Percentiles rank a stretch among this genome's conserved stretches.
Conservation (phyloP, 2,797 vertebrate genomes). For the Gadopsis marmoratus region DNA sequence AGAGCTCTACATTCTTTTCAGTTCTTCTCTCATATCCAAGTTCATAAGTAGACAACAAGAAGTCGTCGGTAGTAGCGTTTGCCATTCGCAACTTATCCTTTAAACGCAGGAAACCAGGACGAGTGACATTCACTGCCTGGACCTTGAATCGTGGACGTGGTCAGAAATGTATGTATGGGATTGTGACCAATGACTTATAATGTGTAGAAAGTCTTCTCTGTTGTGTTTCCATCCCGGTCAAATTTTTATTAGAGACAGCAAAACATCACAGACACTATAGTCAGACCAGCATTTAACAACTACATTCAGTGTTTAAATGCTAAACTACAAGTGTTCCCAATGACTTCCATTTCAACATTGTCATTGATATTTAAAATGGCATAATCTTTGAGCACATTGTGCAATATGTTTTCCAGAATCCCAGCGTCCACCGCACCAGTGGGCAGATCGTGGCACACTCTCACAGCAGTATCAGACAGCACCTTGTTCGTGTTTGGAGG, state of each 20-base stretch:
- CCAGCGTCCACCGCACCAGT: constrained; percentile 80
- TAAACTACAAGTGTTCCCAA: not conserved
- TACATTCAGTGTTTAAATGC: too few relatives aligned
- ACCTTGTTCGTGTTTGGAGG: constrained; percentile 95
- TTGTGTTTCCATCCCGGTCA: not conserved
- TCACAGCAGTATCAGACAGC: constrained; percentile 90
- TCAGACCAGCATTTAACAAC: not conserved
- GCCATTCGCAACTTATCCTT: not conserved
- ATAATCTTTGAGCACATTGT: not conserved
- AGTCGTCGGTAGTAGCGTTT: too few relatives aligned
- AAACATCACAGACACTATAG: not conserved
- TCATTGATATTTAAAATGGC: not conserved
- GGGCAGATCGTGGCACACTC: constrained; percentile 94
- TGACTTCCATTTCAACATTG: not conserved
- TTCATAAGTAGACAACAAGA: not conserved
- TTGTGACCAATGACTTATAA: not conserved
- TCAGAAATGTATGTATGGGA: constrained; percentile 92
- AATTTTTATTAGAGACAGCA: not conserved
- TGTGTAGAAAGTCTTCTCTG: not conserved
- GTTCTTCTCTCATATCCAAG: not conserved
- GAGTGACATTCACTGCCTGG: constrained; percentile 92
- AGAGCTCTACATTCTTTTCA: constrained; percentile 58
- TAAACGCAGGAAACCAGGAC: constrained; percentile 92
- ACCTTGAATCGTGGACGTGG: constrained; percentile 94
- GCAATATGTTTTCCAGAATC: constrained; percentile 62